Conservation (phyloP, 2,113 vertebrate genomes). For the Anoplopoma fimbria region DNA sequence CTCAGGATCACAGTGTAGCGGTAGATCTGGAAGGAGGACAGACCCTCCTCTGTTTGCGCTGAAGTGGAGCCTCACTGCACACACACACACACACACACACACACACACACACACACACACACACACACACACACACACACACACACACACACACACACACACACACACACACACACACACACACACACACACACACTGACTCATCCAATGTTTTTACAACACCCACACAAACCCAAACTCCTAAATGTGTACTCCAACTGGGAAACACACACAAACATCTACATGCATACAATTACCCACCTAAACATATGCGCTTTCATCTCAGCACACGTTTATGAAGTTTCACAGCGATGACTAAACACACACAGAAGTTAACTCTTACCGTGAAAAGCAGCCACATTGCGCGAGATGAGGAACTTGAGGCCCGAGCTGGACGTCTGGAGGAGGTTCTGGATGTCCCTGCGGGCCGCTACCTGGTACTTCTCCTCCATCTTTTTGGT, state of each 20-base stretch:
- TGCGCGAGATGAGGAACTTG: constrained; percentile 87
- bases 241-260: constrained; percentile 30
- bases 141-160: constrained; percentile 50
- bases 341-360: not conserved
- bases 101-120: not conserved
- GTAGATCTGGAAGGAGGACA: constrained; percentile 58
- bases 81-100: constrained; percentile 4
- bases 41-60: constrained; percentile 61
- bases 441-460: constrained; percentile 88
- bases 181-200: constrained; percentile 17
- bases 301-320: constrained; percentile 46
- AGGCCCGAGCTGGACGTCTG: constrained; percentile 87
- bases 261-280: constrained; percentile 51
- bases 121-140: constrained; percentile 24
- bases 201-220: constrained; percentile 59
- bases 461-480: constrained; percentile 86
- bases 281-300: constrained; percentile 35
- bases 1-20: constrained; percentile 51
- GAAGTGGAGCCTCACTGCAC: constrained; percentile 35
- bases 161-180: not conserved
- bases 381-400: constrained; percentile 93
- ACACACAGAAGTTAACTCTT: constrained; percentile 37
- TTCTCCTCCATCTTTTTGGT: constrained; percentile 91
- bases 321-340: constrained; percentile 14
- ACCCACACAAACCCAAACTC: constrained; percentile 54